Conservation (phyloP, 2,113 vertebrate genomes). For the Orycteropus afer region DNA sequence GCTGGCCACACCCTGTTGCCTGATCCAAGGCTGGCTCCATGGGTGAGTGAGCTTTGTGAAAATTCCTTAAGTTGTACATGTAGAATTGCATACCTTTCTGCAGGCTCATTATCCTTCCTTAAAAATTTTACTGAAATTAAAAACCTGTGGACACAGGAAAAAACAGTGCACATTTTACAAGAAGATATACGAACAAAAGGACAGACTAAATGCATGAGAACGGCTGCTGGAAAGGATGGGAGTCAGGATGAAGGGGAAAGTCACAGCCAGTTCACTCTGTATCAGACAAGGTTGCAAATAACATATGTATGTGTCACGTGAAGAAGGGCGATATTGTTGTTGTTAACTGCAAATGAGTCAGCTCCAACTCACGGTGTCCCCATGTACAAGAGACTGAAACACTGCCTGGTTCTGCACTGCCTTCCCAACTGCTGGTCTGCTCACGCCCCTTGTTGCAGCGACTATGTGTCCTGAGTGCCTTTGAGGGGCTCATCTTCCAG, state of each 20-base stretch:
- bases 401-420: not conserved
- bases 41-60: rapidly evolving
- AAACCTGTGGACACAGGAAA: rapidly evolving
- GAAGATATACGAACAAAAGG: rapidly evolving
- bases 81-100: too few species aligned
- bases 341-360: too few species aligned
- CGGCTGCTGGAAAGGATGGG: rapidly evolving
- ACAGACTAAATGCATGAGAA: rapidly evolving
- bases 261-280: not conserved
- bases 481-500: not conserved
- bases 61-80: rapidly evolving
- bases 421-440: not conserved
- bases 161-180: not conserved
- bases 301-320: rapidly evolving
- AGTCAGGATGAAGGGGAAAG: not conserved
- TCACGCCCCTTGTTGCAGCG: not conserved
- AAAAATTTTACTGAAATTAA: too few species aligned
- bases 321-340: too few species aligned
- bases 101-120: rapidly evolving
- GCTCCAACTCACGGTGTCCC: too few species aligned
- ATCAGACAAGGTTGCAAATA: not conserved
- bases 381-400: not conserved
- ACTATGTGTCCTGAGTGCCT: not conserved
- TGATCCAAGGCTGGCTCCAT: rapidly evolving
- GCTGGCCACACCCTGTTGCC: rapidly evolving